A percentile compares a stretch with the other conserved stretches of the same genome.
These are phyloP conservation scores for Megastigmus dorsalis DNA, from an alignment of 2,888 invertebrate species.

Conservation along the genomic window DNA sequence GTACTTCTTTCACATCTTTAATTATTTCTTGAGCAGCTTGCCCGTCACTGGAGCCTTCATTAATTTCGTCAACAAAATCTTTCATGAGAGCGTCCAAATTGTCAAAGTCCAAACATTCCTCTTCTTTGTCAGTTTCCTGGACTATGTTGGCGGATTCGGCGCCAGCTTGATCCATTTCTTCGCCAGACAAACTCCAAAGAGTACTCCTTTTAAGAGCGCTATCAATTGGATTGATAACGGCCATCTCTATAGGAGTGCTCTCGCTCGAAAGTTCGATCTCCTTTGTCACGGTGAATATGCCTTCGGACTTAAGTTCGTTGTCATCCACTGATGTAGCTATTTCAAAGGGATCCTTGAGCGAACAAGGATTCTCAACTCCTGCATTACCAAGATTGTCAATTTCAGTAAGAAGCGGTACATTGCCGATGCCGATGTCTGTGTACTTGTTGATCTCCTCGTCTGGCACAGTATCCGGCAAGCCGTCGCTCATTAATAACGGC, in stretches of 20 bases:
- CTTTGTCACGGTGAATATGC: constrained; percentile 29
- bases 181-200: not conserved
- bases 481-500: constrained; percentile 49
- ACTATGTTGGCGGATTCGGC: not conserved
- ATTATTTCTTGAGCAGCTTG: not conserved
- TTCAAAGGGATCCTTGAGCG: constrained; percentile 39
- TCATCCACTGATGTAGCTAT: constrained; percentile 13
- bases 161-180: not conserved
- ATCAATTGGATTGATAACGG: constrained; percentile 35
- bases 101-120: constrained; percentile 11
- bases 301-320: constrained; percentile 38
- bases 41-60: constrained; percentile 15
- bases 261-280: constrained; percentile 26
- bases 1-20: not conserved
- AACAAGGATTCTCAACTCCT: constrained; percentile 17
- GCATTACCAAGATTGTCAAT: constrained; percentile 6
- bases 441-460: constrained; percentile 55
- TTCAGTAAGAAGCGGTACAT: constrained; percentile 12
- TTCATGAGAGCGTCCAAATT: constrained; percentile 29
- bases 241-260: constrained; percentile 23
- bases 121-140: not conserved
- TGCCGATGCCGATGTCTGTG: constrained; percentile 41
- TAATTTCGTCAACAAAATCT: constrained; percentile 44
- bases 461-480: constrained; percentile 58
- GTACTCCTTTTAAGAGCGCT: constrained; percentile 3